Evolutionary conservation across 1,140 invertebrate species (phyloP).

Genomic region (Platyscapa corneri): DNA sequence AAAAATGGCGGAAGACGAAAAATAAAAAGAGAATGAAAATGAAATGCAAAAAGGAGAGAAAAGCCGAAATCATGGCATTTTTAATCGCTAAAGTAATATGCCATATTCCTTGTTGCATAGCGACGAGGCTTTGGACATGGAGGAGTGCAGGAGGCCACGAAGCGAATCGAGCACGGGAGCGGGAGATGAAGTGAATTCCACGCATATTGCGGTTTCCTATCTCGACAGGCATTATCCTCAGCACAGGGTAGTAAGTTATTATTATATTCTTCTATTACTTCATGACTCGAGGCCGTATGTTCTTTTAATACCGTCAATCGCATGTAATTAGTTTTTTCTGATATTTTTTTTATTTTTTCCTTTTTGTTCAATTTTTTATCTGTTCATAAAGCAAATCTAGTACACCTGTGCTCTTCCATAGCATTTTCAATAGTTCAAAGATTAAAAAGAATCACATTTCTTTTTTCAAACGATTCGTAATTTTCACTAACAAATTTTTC

Average conservation of each 20-base stretch:
- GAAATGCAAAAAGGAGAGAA: background rate
- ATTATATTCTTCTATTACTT: constrained; percentile 45
- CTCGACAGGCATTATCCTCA: constrained; percentile 71
- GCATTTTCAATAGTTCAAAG: background rate
- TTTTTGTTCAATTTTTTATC: background rate
- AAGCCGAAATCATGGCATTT: constrained; percentile 13
- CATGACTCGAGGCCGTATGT: background rate
- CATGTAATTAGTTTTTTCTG: constrained; percentile 4
- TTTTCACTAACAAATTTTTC: background rate
- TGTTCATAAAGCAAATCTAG: background rate
- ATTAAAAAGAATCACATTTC: background rate
- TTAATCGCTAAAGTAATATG: constrained; percentile 48
- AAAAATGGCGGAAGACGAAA: background rate
- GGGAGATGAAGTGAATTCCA: constrained; percentile 82
- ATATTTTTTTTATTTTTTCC: background rate
- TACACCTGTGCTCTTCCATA: too few species aligned
- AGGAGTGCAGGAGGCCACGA: constrained; percentile 80
- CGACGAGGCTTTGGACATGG: constrained; percentile 80
- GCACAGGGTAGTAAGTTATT: constrained; percentile 67
- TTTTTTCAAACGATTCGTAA: background rate
- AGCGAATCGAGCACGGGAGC: constrained; percentile 83
- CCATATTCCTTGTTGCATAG: constrained; percentile 64
- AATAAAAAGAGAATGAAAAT: background rate
- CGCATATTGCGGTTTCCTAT: constrained; percentile 77
- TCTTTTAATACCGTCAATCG: constrained; percentile 46